These are phyloP conservation scores for Drosophila kokeensis DNA, from an alignment of 2,888 invertebrate genomes.

Conservation along the genomic window DNA sequence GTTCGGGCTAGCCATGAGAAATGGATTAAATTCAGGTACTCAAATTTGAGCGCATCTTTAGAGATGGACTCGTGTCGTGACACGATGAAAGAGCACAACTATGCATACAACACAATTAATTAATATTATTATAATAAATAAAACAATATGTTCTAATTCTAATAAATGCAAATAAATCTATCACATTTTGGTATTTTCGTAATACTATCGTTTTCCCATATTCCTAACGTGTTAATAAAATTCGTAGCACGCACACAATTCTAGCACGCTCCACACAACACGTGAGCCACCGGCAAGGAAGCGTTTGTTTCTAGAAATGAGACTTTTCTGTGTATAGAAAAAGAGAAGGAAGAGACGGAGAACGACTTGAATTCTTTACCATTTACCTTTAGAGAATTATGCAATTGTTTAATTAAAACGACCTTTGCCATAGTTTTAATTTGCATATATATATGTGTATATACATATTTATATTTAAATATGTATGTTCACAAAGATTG, in stretches of 20 bases:
- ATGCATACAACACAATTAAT: not conserved
- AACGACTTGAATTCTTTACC: conserved; percentile 16
- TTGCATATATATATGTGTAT: conserved; percentile 17
- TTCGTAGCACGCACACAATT: not conserved
- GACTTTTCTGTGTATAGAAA: conserved; percentile 2
- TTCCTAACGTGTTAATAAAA: not conserved
- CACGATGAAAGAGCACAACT: not conserved
- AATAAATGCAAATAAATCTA: not conserved
- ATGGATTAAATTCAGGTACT: conserved; percentile 75
- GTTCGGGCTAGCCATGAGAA: conserved; percentile 48
- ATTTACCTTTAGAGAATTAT: conserved; percentile 25
- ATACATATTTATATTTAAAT: conserved; percentile 1
- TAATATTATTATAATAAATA: not conserved
- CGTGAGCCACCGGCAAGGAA: conserved; percentile 4
- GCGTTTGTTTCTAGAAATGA: conserved; percentile 12
- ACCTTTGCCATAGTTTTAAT: conserved; percentile 57
- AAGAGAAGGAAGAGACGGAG: not conserved
- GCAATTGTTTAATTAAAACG: conserved; percentile 69
- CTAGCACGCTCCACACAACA: conserved; percentile 6
- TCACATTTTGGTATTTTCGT: not conserved
- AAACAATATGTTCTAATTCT: not conserved
- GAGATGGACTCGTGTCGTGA: not conserved
- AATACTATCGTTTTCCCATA: not conserved
- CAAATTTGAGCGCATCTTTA: conserved; percentile 40
- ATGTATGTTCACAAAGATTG: conserved; percentile 20